phyloP scores from a whole-genome alignment of 2,888 invertebrate species.

The Drosophila aldrichi region DNA sequence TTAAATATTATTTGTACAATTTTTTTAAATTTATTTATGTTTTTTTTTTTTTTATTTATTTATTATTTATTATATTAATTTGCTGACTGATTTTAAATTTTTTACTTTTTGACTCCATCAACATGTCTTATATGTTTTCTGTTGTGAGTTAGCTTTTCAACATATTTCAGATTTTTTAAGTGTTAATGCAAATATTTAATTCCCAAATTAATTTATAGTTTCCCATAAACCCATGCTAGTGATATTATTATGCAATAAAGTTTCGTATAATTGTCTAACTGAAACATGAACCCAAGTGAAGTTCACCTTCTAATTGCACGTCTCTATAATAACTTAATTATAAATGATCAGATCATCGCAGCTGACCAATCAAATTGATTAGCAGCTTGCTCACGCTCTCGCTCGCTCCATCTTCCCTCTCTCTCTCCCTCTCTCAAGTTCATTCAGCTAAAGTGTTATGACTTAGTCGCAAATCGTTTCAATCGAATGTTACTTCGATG shows the following conservation, averaged over 20 bases:
- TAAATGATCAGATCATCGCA: slow-evolving; percentile 20
- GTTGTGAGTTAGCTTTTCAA: too few species aligned
- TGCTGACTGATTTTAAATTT: too few species aligned
- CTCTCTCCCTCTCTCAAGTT: slow-evolving; percentile 27
- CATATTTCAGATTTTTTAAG: too few species aligned
- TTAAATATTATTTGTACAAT: too few species aligned
- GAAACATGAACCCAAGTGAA: background rate
- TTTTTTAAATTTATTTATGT: too few species aligned
- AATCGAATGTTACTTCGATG: slow-evolving; percentile 5
- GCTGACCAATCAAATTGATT: slow-evolving; percentile 33
- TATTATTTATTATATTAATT: too few species aligned
- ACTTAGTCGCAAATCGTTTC: slow-evolving; percentile 26
- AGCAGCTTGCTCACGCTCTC: background rate
- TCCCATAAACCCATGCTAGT: background rate
- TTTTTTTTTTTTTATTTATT: too few species aligned
- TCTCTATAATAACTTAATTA: slow-evolving; percentile 35
- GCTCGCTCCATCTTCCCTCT: too few species aligned
- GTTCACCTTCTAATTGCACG: background rate
- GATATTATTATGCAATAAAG: background rate
- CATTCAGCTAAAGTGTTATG: slow-evolving; percentile 24
- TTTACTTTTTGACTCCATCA: too few species aligned
- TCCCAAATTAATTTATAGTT: background rate
- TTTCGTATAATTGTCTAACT: background rate
- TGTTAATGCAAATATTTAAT: too few species aligned
- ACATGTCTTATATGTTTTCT: too few species aligned